Base-by-base conservation (phyloP, 2,797 vertebrate genomes). In the Pitangus sulphuratus region DNA sequence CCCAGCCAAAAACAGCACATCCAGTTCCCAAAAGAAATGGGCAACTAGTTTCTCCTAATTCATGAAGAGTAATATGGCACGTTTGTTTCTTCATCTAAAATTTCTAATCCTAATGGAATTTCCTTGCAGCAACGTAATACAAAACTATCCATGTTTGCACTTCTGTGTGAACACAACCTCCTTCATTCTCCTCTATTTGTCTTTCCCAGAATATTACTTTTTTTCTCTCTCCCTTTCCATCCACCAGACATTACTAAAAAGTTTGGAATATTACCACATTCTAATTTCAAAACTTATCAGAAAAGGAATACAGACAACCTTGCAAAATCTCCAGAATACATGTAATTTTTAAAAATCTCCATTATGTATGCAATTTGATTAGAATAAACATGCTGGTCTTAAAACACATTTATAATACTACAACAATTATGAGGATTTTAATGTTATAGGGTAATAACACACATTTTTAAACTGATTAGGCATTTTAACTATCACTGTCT, bases 401-500 rank as follows among this genome's bases (percentile, higher is more conserved):
- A 72, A 88, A 88, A 70, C 16, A 35, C 12, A 50, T 80, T 35
- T 68, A 70, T 54, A 85, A 25, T 77, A 20, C 40, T 18, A 26
- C 35, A 40, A 83, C 17, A 84, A 47, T 80, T 54, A 64, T 11
- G 26, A 62, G 35, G 33, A 71, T 1, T 72, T 92, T 84, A 78
- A 18, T 94, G 74, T 66, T 60, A 60, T 30, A 35, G 15, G 35
- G 44, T 71, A 95, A 77, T 69, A 74, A 64, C 61, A 44, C 71
- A 64, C 37, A 28, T 60, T 89, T 95, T 94, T 51, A 26, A 80
- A 88, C 62, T 94, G 68, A 90, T 56, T 85, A 70, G 89, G 70
- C 82, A 75, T 86, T 95, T 96, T 90, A 94, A 40, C 17, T 61
- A 84, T 90, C 66, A 85, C 47, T 84, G 71, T 68, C 33, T 77